phyloP scores from a whole-genome alignment of 2,113 vertebrate species.

The Neolamprologus sp. region DNA sequence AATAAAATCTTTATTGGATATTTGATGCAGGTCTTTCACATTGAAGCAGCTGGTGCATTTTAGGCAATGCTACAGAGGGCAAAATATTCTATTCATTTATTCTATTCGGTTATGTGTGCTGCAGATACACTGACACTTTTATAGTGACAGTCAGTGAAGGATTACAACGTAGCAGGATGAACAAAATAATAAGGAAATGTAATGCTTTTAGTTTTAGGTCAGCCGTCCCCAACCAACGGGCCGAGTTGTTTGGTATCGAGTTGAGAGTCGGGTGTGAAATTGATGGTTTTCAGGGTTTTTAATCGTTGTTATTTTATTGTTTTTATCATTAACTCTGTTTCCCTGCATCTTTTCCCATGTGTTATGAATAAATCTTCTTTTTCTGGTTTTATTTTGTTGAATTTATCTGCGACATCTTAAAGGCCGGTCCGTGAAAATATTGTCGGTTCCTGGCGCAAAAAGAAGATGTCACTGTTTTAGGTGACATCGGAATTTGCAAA shows the following conservation, averaged over 20 bases:
- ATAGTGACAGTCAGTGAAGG: not conserved
- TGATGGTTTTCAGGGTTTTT: rapidly evolving
- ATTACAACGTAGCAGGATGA: rapidly evolving
- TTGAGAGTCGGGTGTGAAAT: not conserved
- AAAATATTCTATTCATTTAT: not conserved
- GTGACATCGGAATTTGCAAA: not conserved
- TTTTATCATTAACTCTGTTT: not conserved
- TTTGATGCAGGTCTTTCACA: not conserved
- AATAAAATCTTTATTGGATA: not conserved
- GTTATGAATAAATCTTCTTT: not conserved
- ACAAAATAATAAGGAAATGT: not conserved
- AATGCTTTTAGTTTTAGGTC: not conserved
- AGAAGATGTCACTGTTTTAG: not conserved
- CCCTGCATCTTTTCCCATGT: not conserved
- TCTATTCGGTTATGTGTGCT: not conserved
- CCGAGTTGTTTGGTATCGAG: rapidly evolving
- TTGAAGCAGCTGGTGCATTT: not conserved
- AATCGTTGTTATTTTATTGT: rapidly evolving
- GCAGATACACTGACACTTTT: not conserved
- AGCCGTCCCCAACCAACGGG: rapidly evolving
- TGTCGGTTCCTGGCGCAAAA: not conserved
- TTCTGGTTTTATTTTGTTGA: not conserved
- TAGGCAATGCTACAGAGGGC: not conserved
- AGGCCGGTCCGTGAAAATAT: not conserved
- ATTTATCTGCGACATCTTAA: not conserved